These are phyloP conservation scores for Hoplias malabaricus DNA, from an alignment of 2,113 vertebrate species.

Conservation along the genomic window DNA sequence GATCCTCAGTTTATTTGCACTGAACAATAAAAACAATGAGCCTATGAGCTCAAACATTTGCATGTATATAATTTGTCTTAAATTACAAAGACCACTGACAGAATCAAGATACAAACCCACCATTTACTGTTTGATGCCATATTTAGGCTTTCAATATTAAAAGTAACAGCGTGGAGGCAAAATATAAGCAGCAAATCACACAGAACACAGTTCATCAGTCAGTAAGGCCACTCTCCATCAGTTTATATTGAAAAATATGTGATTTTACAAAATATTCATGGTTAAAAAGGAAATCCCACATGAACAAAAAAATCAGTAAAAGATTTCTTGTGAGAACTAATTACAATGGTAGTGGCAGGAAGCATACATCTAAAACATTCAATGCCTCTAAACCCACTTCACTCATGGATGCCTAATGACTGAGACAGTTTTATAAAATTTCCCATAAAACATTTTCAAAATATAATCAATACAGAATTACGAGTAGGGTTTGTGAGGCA, in stretches of 20 bases:
- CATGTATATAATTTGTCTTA: neutral
- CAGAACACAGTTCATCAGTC: neutral
- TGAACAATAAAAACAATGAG: neutral
- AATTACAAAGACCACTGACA: neutral
- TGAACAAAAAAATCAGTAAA: too few relatives aligned
- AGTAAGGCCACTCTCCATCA: neutral
- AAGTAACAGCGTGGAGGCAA: neutral
- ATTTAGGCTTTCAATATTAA: neutral
- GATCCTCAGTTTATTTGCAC: neutral
- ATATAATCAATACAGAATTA: too few relatives aligned
- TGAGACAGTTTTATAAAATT: too few relatives aligned
- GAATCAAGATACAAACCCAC: neutral
- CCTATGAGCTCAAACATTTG: neutral
- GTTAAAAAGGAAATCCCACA: too few relatives aligned
- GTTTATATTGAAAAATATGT: constrained; percentile 23
- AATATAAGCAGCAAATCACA: neutral
- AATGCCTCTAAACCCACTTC: too few relatives aligned
- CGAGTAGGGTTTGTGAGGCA: too few relatives aligned
- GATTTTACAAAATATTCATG: neutral
- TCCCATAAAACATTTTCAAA: too few relatives aligned
- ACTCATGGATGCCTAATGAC: too few relatives aligned
- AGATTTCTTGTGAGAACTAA: too few relatives aligned
- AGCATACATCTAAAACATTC: too few relatives aligned
- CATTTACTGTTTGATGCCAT: neutral
- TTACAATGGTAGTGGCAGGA: too few relatives aligned